phyloP scores from a whole-genome alignment of 2,797 vertebrate genomes.

The Cossypha heuglini region DNA sequence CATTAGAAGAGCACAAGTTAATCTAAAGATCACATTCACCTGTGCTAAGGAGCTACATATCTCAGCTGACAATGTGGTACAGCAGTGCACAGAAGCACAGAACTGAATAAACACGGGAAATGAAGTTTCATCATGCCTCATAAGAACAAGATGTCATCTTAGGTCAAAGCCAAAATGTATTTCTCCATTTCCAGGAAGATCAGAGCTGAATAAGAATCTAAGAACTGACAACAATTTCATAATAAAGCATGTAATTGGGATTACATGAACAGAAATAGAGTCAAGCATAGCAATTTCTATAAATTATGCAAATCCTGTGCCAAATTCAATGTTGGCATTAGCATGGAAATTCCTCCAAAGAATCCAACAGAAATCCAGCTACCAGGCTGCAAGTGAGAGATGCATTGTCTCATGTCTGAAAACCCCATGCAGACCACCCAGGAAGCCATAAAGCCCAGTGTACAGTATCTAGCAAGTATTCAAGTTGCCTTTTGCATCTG shows the following conservation, averaged over 20 bases:
- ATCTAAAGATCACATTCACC: not conserved
- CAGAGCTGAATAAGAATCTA: not conserved
- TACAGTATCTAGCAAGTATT: not conserved
- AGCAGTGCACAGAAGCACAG: not conserved
- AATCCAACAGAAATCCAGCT: constrained; percentile 21
- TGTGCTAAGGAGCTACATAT: not conserved
- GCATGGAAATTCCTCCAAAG: constrained; percentile 6
- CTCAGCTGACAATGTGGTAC: not conserved
- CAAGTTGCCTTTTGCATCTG: constrained; percentile 1
- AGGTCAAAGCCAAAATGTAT: not conserved
- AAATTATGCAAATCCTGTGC: not conserved
- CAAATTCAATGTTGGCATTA: constrained; percentile 22
- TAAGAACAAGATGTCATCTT: not conserved
- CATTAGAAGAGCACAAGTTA: not conserved
- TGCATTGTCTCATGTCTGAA: not conserved
- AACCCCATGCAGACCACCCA: constrained; percentile 43
- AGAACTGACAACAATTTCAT: constrained; percentile 28
- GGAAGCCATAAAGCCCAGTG: not conserved
- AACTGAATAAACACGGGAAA: not conserved
- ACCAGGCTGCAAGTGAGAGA: constrained; percentile 19
- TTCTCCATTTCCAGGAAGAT: constrained; percentile 6
- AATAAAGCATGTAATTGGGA: constrained; percentile 34
- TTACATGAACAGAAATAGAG: constrained; percentile 36
- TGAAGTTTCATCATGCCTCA: not conserved
- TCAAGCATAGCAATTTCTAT: constrained; percentile 11